Evolutionary conservation across 2,797 vertebrate species (phyloP), one percentile per base, ranked within the genome.

Genomic region (Ceryle rudis): DNA sequence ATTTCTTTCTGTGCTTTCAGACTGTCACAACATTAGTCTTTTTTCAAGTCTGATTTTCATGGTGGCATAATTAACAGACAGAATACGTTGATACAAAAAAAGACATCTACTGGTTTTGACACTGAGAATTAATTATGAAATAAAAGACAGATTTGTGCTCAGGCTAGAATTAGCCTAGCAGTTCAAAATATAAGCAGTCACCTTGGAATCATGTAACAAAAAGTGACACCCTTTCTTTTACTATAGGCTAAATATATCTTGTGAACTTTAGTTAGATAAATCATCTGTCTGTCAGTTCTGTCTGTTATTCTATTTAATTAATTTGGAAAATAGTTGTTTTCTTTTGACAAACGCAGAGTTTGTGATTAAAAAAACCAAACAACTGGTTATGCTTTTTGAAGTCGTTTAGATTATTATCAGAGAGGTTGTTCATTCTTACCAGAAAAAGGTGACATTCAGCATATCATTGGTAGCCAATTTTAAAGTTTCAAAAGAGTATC

Each of bases 391-490:
- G 42, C 61, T 95, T 94, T 98, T 98, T 97, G 70, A 91, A 95
- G 88, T 93, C 95, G 97, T 98, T 98, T 98, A 98, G 99, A 99
- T 99, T 98, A 98, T 98, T 99, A 99, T 99, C 99, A 98, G 98
- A 98, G 98, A 98, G 99, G 98, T 99, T 98, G 98, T 98, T 98
- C 98, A 98, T 99, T 99, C 98, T 98, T 97, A 95, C 96, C 97
- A 95, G 71, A 96, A 97, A 97, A 98, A 97, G 98, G 98, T 99
- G 98, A 99, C 99, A 98, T 99, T 99, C 98, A 97, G 97, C 96
- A 95, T 94, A 94, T 88, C 85, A 51, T 81, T 94, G 95, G 73
- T 95, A 92, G 84, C 81, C 90, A 92, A 90, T 97, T 97, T 98
- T 97, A 98, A 94, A 87, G 77, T 96, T 97, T 96, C 83, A 93